Evolutionary conservation across 2,797 vertebrate genomes (phyloP), one percentile per base, ranked within the genome.

Genomic region (Brachyrhaphis roseni): DNA sequence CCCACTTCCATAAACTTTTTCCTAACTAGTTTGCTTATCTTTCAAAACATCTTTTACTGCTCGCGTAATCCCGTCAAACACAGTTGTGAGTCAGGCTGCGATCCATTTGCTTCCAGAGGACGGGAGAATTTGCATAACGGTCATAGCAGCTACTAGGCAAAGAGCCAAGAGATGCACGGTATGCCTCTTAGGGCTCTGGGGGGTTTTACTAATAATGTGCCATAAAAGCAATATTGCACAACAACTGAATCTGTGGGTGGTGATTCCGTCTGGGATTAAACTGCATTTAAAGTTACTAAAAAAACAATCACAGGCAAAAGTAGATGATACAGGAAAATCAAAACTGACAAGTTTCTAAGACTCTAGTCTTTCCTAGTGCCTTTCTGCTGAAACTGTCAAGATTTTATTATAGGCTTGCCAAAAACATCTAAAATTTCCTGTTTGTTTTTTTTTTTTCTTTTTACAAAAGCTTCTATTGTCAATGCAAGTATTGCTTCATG

Each of bases 51-150:
- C 70, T 55, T 64, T 45, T 28, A 46, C 16, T 36, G 8, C 31
- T 39, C 12, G 20, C 53, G 72, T n/a, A 77, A 87, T 78, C 55
- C 16, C 59, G 77, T 85, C 83, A 39, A 74, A 79, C 66, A 51
- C 5, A 11, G 46, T 39, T 36, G 74, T 62, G 76, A 75, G 28
- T 23, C 70, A 53, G 55, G 79, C 51, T 10, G 43, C 85, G 91
- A 92, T 93, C 91, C 90, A 79, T 82, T 77, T 68, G 66, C 83
- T 82, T 75, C 86, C 82, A 85, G 75, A 64, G 68, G 34, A 76
- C 26, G 49, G 31, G 76, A 75, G 64, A 70, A 94, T 96, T 96
- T 96, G 95, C 95, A 95, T 96, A 95, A 96, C 95, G 90, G 94
- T 88, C 86, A 72, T 76, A 76, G 86, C 81, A 79, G 88, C 88